Evolutionary conservation across 2,113 vertebrate species (phyloP).

Genomic region (Tupaia chinensis): DNA sequence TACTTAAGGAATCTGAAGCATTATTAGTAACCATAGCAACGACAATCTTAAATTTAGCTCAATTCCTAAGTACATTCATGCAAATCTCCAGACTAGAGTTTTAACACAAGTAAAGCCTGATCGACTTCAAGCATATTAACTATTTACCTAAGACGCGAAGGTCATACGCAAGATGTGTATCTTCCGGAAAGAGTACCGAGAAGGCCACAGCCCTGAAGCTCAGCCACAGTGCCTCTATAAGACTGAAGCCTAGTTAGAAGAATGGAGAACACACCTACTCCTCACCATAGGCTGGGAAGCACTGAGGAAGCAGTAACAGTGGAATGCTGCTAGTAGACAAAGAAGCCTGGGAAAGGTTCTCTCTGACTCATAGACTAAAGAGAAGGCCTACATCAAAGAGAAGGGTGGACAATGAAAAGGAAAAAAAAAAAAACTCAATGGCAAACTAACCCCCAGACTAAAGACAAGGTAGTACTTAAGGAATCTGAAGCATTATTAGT

Average conservation of each 20-base stretch:
- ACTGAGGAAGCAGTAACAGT: neutral
- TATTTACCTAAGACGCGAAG: neutral
- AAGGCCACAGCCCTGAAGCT: neutral
- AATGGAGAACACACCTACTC: neutral
- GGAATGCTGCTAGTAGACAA: neutral
- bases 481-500: neutral
- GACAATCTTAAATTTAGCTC: neutral
- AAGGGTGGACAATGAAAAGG: neutral
- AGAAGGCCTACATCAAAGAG: neutral
- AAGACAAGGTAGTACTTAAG: neutral
- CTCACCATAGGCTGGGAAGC: neutral
- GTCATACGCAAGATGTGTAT: neutral
- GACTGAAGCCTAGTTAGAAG: neutral
- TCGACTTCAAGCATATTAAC: neutral
- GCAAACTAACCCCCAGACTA: neutral
- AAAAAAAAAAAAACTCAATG: neutral
- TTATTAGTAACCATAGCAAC: slow-evolving; percentile 34
- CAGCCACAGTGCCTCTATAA: neutral
- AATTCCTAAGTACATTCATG: neutral
- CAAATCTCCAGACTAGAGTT: neutral
- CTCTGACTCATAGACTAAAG: neutral
- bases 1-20: neutral
- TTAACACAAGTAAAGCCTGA: neutral
- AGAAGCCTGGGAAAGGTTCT: neutral
- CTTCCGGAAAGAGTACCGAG: neutral